phyloP scores from a whole-genome alignment of 2,797 vertebrate species.

The Mus caroli region DNA sequence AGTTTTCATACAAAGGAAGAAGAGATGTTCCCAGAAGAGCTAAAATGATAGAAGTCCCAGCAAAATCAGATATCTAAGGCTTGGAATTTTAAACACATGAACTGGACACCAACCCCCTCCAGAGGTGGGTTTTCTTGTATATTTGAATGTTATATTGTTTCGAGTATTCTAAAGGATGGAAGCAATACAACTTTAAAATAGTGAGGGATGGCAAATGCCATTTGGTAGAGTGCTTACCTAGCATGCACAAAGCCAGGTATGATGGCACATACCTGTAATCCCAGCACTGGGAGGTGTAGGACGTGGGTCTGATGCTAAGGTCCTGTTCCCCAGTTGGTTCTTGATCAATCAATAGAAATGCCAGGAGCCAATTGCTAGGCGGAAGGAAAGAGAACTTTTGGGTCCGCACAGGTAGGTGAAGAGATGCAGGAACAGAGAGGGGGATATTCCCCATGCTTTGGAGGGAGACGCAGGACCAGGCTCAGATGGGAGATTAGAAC shows the following conservation, averaged over 20 bases:
- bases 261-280: neutral
- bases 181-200: conserved; percentile 33
- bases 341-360: neutral
- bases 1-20: neutral
- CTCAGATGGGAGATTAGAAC: neutral
- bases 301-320: neutral
- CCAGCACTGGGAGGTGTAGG: neutral
- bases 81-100: conserved; percentile 34
- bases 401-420: neutral
- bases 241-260: neutral
- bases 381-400: neutral
- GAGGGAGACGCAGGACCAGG: neutral
- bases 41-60: neutral
- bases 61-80: neutral
- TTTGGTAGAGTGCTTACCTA: neutral
- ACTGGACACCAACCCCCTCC: neutral
- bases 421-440: neutral
- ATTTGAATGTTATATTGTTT: conserved; percentile 10
- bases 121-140: neutral
- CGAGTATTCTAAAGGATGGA: conserved; percentile 39
- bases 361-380: neutral
- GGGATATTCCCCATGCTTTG: neutral
- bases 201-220: neutral
- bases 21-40: conserved; percentile 14
- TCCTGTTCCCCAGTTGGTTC: neutral